Evolutionary conservation across 2,113 vertebrate species (phyloP), one percentile per base, ranked within the genome.

Genomic region (human (Homo sapiens)): DNA sequence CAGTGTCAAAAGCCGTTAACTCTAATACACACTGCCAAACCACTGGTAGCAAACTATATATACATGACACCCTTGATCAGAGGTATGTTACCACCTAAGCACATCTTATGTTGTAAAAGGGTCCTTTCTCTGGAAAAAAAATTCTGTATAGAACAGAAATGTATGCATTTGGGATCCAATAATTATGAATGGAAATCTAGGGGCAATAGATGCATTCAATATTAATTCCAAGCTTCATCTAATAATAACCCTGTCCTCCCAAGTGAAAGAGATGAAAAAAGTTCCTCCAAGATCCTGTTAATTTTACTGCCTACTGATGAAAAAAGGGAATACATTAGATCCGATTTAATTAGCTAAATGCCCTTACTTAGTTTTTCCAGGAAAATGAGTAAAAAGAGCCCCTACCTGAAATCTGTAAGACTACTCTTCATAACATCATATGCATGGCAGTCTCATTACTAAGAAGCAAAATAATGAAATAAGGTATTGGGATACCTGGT

Each of bases 341-440:
- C 13, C 82, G 86, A 96, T 91, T 64, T 82, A 81, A 91, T 93
- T 80, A 91, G 25, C 13, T 76, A 96, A 92, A 80, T 66, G 2
- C 12, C 50, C 8, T 32, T 64, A 59, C 3, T 70, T 64, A 80
- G 45, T 50, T 70, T 85, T 95, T 80, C 59, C 23, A 68, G 32
- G 66, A 27, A 96, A 59, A 48, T 81, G 6, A 52, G 22, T 48
- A 72, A 48, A 45, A 89, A 96, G 22, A 92, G 25, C 16, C 30
- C 25, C 6, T 38, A 5, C 45, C 38, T 94, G 66, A 88, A 79
- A 66, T 82, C 59, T 48, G 4, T 27, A 30, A 57, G 32, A 0
- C 1, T 76, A 64, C n/a, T 86, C 84, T 90, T 84, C 55, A 23
- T 23, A 78, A 32, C n/a, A n/a, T 27, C 20, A 20, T 66, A 17